Conservation (phyloP, 37 sponge, comb jelly and placozoan species). For the Chondrilla cf. caribensis region DNA sequence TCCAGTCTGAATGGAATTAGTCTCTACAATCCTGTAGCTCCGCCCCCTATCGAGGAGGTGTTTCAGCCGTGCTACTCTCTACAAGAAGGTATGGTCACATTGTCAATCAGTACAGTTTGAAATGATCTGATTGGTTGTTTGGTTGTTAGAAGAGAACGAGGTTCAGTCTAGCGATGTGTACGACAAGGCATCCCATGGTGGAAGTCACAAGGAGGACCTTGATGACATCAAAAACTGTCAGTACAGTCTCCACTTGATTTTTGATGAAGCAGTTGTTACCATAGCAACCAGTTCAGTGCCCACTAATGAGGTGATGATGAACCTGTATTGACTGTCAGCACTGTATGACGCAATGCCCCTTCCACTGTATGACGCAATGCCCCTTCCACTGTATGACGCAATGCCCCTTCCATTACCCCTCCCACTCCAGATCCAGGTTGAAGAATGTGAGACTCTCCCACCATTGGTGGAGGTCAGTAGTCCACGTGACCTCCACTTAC, state of each 20-base stretch:
- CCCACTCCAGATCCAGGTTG: no score
- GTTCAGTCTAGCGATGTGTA: no score
- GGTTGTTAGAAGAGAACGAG: neutral
- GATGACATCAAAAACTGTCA: neutral
- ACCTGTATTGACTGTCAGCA: no score
- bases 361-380: neutral
- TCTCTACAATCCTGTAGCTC: neutral
- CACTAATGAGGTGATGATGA: neutral
- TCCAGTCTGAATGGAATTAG: neutral
- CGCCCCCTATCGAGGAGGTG: neutral
- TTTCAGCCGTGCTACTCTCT: neutral
- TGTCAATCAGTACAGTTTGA: no score
- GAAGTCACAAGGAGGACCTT: neutral
- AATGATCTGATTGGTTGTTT: no score
- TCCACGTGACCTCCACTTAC: no score
- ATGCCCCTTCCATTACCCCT: neutral
- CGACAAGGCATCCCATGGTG: neutral
- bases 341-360: neutral
- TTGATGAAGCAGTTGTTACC: neutral
- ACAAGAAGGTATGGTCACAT: neutral
- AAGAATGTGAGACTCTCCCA: no score
- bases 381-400: neutral
- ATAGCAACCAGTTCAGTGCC: neutral
- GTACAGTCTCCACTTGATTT: neutral
- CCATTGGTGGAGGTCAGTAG: no score